Evolutionary conservation across 2,113 vertebrate species (phyloP), one percentile per base, ranked within the genome.

Genomic region (Campylorhamphus procurvoides): DNA sequence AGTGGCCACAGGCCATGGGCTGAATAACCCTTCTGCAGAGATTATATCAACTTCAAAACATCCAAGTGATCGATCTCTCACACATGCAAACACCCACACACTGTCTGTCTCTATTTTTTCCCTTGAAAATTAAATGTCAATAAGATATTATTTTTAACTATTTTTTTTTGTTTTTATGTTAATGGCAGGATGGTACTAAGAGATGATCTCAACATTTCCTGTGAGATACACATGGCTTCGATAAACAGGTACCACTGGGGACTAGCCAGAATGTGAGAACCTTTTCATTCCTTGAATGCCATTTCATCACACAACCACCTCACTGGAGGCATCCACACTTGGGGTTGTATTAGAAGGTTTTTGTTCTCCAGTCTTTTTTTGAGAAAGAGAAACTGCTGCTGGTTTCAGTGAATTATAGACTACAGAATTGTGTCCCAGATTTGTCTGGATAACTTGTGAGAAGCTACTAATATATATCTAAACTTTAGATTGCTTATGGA

Each of bases 21-120:
- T 63, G 23, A 84, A 37, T 3, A 60, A 80, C 16, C n/a, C 10
- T 60, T 76, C 49, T 29, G 7, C 17, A 62, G 83, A 81, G 71
- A 83, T 71, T 37, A 5, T 5, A 22, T 27, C 39, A 81, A 75
- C 27, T 73, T 81, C 81, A 89, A 56, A 64, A 5, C 42, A 78
- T 49, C 29, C 2, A 3, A 86, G 24, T n/a, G 78, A 87, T 47
- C 6, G 9, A 5, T 68, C 29, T n/a, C 35, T 74, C 89, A 53
- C 55, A 63, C 55, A 56, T 47, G 46, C 15, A 28, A 42, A 77
- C 89, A 84, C 91, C 73, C 69, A 86, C 94, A 67, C 18, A 22
- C 62, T 92, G 37, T 75, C 90, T 96, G 89, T 83, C 93, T 64
- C 60, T 83, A 37, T 60, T 66, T 93, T 95, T 93, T 49, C 35